Percentiles rank a stretch among this genome's conserved stretches.
These are phyloP conservation scores for Holcopasites calliopsidis DNA, from an alignment of 1,140 invertebrate genomes.

Conservation along the genomic window DNA sequence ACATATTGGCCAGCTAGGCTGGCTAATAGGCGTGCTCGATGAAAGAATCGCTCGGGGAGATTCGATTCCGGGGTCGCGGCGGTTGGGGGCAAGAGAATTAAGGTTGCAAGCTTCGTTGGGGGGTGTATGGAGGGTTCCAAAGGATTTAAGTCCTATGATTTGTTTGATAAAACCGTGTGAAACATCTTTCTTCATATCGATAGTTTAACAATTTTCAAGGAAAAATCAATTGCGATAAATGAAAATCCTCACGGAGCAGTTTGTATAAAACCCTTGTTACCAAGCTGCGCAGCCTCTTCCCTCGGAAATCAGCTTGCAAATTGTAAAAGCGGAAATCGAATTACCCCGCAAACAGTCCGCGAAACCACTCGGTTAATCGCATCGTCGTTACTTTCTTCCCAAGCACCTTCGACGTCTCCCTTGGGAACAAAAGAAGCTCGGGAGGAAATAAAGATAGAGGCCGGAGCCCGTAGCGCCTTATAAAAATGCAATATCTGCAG, in stretches of 20 bases:
- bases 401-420: slow-evolving; percentile 19
- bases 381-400: slow-evolving; percentile 46
- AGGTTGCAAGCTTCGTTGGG: not conserved
- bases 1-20: not conserved
- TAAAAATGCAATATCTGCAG: slow-evolving; percentile 65
- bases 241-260: too few species aligned
- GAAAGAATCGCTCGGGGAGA: not conserved
- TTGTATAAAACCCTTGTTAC: too few species aligned
- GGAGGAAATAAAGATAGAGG: not conserved
- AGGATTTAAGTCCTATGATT: too few species aligned
- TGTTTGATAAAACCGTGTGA: too few species aligned
- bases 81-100: not conserved
- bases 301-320: not conserved
- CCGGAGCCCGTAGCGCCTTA: slow-evolving; percentile 31
- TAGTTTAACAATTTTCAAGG: too few species aligned
- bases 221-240: too few species aligned
- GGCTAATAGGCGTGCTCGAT: slow-evolving; percentile 1
- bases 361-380: slow-evolving; percentile 12
- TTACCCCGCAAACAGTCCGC: slow-evolving; percentile 1
- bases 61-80: not conserved
- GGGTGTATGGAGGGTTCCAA: too few species aligned
- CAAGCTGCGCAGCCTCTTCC: too few species aligned
- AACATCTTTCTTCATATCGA: too few species aligned
- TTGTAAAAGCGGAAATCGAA: slow-evolving; percentile 10
- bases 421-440: not conserved